Base-by-base conservation (phyloP, 2,888 invertebrate species). In the Amphiduros pacificus region DNA sequence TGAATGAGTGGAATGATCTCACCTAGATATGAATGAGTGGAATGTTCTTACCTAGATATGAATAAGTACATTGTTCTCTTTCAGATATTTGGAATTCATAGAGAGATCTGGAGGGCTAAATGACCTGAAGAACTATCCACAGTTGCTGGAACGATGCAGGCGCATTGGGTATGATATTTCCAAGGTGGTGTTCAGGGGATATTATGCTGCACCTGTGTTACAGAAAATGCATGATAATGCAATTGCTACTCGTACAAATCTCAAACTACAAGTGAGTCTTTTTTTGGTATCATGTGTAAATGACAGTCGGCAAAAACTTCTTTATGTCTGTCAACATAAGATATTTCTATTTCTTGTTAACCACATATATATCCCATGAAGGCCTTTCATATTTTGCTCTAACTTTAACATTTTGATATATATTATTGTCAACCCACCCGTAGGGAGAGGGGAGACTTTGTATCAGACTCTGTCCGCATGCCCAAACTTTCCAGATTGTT, bases 101-200 rank as follows among this genome's bases (percentile, higher is more conserved):
- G 77, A 78, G 63, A 70, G 71, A 17, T 77, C 78, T 0, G 69
- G 70, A 20, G 73, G 73, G 31, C 64, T 80, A 62, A 80, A 80
- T 65, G 68, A 76, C 55, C 54, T 78, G 24, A 56, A 56, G 1
- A 72, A 71, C 24, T 80, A 75, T 60, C 72, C 75, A 5, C 78
- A 76, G 61, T 63, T 79, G 11, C 64, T 70, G 44, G 75, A 75
- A 57, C 62, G 77, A 17, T 73, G 77, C 52, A 71, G 74, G 29
- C 60, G 61, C 48, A 78, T 77, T 60, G 79, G 80, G 2, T 77
- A 75, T 56, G 65, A 66, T 20, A 72, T 79, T 1, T 72, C 75
- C 48, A 79, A 79, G 66, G 76, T 80, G 1, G 77, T 78, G 5
- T 80, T 76, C 63, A 63, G 79, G 31, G 80, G 80, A 2, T 80